phyloP scores from a whole-genome alignment of 2,888 invertebrate species.

The Strigamia maritima region DNA sequence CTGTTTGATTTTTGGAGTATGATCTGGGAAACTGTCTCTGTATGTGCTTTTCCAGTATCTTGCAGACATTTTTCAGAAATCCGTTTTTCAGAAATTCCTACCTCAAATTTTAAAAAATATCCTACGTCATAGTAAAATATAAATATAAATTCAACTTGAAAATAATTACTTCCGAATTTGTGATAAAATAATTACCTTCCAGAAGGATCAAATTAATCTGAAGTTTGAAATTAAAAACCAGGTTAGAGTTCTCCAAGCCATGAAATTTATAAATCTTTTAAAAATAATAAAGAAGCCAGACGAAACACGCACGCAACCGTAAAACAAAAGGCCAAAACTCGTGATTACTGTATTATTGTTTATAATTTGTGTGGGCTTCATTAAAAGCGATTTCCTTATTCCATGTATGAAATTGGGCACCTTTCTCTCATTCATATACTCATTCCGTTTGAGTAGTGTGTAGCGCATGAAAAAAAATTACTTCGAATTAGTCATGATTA shows the following conservation, averaged over 20 bases:
- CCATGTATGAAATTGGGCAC: too few relatives aligned
- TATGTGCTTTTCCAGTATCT: not conserved
- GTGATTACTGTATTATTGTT: too few relatives aligned
- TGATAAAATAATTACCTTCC: not conserved
- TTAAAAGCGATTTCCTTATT: too few relatives aligned
- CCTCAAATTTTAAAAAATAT: too few relatives aligned
- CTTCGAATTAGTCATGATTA: not conserved
- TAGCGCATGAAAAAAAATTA: too few relatives aligned
- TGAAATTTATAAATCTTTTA: not conserved
- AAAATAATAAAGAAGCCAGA: not conserved
- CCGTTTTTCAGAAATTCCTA: too few relatives aligned
- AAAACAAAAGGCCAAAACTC: not conserved
- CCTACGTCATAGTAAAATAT: not conserved
- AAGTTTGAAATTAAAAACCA: not conserved
- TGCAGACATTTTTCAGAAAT: not conserved
- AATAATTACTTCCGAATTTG: not conserved
- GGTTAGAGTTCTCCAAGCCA: not conserved
- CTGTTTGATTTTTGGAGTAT: not conserved
- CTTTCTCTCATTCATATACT: too few relatives aligned
- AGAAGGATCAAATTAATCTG: not conserved
- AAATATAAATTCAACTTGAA: not conserved
- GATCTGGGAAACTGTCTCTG: not conserved
- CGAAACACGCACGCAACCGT: not conserved
- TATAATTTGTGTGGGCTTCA: too few relatives aligned
- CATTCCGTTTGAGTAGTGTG: too few relatives aligned